Percentiles rank a stretch among this genome's conserved stretches.
These are phyloP conservation scores for Grantiella picta DNA, from an alignment of 2,113 vertebrate genomes.

Conservation along the genomic window DNA sequence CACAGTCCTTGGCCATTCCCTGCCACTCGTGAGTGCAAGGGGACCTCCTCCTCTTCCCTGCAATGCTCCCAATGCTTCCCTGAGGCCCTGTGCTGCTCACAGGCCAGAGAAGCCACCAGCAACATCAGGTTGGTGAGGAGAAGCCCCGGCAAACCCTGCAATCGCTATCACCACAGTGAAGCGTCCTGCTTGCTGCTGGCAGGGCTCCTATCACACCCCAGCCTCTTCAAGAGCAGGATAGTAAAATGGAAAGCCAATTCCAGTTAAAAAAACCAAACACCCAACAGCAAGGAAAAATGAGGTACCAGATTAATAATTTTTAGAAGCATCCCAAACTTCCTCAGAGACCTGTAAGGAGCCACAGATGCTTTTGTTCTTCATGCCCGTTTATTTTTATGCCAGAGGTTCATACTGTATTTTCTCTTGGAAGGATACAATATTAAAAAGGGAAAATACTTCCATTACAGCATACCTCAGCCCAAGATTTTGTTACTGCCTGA, in stretches of 20 bases:
- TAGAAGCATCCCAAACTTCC: conserved; percentile 1
- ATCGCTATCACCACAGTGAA: background rate
- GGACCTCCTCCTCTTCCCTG: background rate
- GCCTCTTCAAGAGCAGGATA: background rate
- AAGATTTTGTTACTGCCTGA: background rate
- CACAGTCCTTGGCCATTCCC: background rate
- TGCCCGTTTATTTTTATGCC: background rate
- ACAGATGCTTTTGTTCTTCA: conserved; percentile 11
- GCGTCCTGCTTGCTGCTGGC: background rate
- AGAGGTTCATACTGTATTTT: background rate
- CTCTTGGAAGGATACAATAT: background rate
- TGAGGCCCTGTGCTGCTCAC: background rate
- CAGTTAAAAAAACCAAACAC: background rate
- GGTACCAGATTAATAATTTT: conserved; percentile 21
- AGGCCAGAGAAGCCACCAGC: background rate
- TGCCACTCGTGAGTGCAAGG: rapidly evolving
- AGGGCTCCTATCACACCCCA: background rate
- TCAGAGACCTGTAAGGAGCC: conserved; percentile 3
- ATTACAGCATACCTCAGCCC: background rate
- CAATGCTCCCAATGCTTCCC: rapidly evolving
- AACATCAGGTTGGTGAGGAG: background rate
- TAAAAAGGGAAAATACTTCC: conserved; percentile 2
- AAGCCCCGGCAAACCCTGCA: background rate
- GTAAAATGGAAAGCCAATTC: background rate
- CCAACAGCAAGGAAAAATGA: background rate